Evolutionary conservation across 1,140 invertebrate species (phyloP).

Genomic region (Nephila pilipes): DNA sequence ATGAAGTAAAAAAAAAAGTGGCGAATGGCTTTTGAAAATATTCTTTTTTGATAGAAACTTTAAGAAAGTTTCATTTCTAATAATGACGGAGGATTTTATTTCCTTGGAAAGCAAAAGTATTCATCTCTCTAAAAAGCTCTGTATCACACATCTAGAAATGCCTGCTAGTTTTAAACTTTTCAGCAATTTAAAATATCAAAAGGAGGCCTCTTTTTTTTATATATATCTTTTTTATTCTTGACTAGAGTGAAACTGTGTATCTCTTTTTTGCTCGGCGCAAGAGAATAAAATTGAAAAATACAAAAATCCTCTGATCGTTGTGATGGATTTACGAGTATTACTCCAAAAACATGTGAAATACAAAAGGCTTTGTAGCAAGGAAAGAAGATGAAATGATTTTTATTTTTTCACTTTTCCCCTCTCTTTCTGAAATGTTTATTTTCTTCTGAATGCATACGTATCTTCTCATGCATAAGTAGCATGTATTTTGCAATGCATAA

Average conservation of each 20-base stretch:
- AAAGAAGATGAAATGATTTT: background rate
- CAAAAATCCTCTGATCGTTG: background rate
- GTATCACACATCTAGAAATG: background rate
- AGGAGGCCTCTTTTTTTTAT: background rate
- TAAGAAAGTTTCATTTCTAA: background rate
- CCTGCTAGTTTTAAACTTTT: background rate
- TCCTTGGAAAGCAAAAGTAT: background rate
- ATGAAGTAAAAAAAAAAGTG: too few relatives aligned
- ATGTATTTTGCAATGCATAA: too few relatives aligned
- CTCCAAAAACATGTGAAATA: background rate
- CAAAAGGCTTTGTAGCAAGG: background rate
- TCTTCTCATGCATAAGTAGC: background rate
- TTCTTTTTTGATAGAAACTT: too few relatives aligned
- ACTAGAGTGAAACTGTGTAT: background rate
- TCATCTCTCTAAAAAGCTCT: background rate
- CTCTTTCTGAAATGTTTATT: background rate
- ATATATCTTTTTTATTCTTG: background rate
- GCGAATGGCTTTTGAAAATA: too few relatives aligned
- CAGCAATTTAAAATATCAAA: background rate
- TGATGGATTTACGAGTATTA: constrained; percentile 29
- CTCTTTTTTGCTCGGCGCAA: background rate
- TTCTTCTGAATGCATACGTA: background rate
- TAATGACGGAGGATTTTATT: background rate
- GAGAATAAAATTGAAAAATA: constrained; percentile 9
- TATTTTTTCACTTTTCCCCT: background rate